Base-by-base conservation (phyloP, 2,797 vertebrate genomes). In the Hippoglossus hippoglossus region DNA sequence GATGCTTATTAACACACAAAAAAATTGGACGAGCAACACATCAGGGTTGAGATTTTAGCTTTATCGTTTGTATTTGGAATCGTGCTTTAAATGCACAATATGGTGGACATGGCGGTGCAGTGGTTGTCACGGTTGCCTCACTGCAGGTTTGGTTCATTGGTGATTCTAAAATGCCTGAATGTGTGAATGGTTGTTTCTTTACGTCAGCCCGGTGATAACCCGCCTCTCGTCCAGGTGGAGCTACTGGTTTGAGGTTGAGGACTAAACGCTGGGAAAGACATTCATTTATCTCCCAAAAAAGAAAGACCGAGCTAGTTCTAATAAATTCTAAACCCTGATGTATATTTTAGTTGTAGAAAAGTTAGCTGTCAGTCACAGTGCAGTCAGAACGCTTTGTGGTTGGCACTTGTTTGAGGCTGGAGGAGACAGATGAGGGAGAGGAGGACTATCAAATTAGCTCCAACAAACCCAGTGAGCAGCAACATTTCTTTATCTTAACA, bases 401-500 rank as follows among this genome's bases (percentile, higher is more conserved):
- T 13, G n/a, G 58, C 10, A 54, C 39, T 69, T 62, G 49, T 69
- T 56, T 50, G 52, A 57, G 49, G 56, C 39, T 24, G 49, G 46
- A 31, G 26, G 41, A 78, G 50, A 58, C 58, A 71, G 69, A 28
- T 64, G 39, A 66, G 39, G 63, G 25, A 82, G 56, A 74, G 47
- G 36, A 49, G 55, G 67, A 68, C 71, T 63, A 77, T 86, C 58
- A 67, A 47, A 68, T 78, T 67, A 80, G 79, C 71, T 64, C 51
- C 63, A 50, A 34, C 24, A 41, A 71, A 86, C 78, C 55, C 65
- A 82, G 62, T 54, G 63, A 82, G 79, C 60, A 31, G 61, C 74
- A 84, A 61, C 57, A 47, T 80, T 77, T 73, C 72, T 86, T 82
- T 73, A 79, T 85, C 63, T 79, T 47, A 53, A 67, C 25, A 81